These are phyloP conservation scores for Enteromius afrohamiltoni DNA, from an alignment of 2,797 vertebrate genomes.

Conservation along the genomic window DNA sequence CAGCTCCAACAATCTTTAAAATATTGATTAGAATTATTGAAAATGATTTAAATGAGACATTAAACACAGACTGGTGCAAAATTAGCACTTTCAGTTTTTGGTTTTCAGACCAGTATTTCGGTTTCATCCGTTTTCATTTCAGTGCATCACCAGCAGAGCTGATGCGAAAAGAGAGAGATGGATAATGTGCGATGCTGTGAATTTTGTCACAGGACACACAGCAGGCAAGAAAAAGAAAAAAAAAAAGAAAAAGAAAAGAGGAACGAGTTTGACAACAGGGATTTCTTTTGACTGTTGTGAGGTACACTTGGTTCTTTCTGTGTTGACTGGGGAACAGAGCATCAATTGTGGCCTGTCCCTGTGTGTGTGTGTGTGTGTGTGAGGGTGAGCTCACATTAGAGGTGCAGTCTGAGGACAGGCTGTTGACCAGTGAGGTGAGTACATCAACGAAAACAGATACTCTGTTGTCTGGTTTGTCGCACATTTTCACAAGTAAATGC, in stretches of 20 bases:
- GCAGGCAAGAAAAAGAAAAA: background rate
- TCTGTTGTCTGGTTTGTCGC: conserved; percentile 26
- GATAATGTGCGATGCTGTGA: background rate
- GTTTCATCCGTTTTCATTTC: background rate
- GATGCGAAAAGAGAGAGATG: background rate
- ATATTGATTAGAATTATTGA: too few species aligned
- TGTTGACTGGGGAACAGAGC: conserved; percentile 42
- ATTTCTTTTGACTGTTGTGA: conserved; percentile 18
- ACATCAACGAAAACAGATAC: conserved; percentile 31
- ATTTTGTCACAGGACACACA: conserved; percentile 9
- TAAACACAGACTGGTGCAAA: background rate
- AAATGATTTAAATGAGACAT: too few species aligned
- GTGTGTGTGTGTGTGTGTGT: background rate
- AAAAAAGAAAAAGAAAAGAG: background rate
- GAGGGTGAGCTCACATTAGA: conserved; percentile 10
- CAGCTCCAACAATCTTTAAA: background rate
- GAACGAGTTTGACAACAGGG: background rate
- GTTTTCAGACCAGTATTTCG: background rate
- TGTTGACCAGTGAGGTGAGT: conserved; percentile 37
- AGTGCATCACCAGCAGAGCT: background rate
- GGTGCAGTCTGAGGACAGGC: conserved; percentile 27
- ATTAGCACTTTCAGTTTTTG: background rate
- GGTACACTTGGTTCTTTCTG: conserved; percentile 14
- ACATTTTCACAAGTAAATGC: conserved; percentile 18
- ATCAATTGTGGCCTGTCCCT: conserved; percentile 42